A percentile compares a stretch with the other conserved stretches of the same genome.
phyloP scores from a whole-genome alignment of 2,113 vertebrate species.

The Myrmecobius fasciatus region DNA sequence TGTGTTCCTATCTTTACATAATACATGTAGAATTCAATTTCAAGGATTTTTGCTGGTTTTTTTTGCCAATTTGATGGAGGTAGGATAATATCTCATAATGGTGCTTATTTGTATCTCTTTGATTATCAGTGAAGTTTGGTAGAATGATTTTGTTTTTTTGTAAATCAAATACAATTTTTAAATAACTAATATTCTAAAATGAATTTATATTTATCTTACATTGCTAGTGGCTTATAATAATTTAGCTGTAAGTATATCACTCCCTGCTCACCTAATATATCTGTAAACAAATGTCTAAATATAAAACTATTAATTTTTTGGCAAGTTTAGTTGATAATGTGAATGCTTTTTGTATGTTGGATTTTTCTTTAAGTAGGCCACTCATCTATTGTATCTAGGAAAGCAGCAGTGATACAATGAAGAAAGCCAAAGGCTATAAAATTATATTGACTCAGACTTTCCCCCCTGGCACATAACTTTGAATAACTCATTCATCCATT shows the following conservation, averaged over 20 bases:
- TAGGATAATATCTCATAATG: neutral
- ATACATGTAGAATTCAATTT: neutral
- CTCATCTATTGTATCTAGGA: neutral
- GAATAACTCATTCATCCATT: conserved; percentile 13
- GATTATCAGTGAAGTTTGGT: neutral
- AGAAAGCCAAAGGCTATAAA: neutral
- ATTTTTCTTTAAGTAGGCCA: conserved; percentile 10
- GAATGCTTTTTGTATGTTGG: neutral
- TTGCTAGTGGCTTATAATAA: neutral
- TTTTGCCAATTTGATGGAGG: neutral
- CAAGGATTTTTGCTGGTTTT: neutral
- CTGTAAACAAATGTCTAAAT: neutral
- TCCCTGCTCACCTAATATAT: neutral
- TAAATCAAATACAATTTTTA: neutral
- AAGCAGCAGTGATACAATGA: neutral
- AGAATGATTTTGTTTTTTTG: neutral
- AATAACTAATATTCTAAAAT: neutral
- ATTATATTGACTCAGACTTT: conserved; percentile 18
- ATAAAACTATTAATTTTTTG: neutral
- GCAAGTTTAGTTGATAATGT: neutral
- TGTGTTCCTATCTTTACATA: neutral
- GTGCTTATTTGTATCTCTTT: neutral
- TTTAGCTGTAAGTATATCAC: neutral
- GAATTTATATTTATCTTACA: neutral
- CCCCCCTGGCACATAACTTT: conserved; percentile 39